Percentiles rank a stretch among this genome's conserved stretches.
phyloP scores from a whole-genome alignment of 1,140 invertebrate genomes.

The Popillia japonica region DNA sequence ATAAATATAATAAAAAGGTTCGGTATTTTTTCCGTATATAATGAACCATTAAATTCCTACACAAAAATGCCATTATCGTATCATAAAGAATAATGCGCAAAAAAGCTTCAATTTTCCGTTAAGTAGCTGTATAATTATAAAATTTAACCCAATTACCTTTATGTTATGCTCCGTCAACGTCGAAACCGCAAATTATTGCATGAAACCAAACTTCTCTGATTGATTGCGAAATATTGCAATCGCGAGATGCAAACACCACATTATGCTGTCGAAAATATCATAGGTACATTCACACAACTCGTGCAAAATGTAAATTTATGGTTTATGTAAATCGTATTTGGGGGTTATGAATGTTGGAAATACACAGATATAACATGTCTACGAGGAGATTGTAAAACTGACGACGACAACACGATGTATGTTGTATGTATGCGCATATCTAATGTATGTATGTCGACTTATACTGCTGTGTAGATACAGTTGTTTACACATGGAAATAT shows the following conservation, averaged over 20 bases:
- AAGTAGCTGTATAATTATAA: background rate
- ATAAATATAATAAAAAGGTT: too few relatives aligned
- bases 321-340: too few relatives aligned
- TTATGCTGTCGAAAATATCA: background rate
- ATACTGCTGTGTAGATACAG: background rate
- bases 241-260: background rate
- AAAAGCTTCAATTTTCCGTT: background rate
- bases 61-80: too few relatives aligned
- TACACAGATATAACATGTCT: background rate
- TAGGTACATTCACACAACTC: background rate
- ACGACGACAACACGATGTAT: background rate
- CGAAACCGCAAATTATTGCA: background rate
- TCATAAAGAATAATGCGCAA: background rate
- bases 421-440: too few relatives aligned
- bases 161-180: background rate
- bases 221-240: background rate
- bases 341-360: background rate
- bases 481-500: too few relatives aligned
- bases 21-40: too few relatives aligned
- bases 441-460: background rate
- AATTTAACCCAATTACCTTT: background rate
- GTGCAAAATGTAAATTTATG: background rate
- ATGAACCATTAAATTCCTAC: too few relatives aligned
- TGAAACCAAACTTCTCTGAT: background rate
- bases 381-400: background rate